phyloP scores from a whole-genome alignment of 2,888 invertebrate species.

The Subacronicta megacephala region DNA sequence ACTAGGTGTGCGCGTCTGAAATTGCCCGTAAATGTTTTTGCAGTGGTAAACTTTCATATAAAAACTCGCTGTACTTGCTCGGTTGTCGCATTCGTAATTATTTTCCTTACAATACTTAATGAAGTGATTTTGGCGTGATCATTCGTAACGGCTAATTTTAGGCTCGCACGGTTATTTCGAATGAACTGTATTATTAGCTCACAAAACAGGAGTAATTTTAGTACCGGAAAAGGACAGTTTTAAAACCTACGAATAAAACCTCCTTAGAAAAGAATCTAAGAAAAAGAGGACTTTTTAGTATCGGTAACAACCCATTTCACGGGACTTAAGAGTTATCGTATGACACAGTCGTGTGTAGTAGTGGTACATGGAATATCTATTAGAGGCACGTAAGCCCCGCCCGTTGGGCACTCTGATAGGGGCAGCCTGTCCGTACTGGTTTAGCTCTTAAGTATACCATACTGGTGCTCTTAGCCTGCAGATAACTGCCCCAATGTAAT shows the following conservation, averaged over 20 bases:
- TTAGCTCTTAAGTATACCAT: slow-evolving; percentile 73
- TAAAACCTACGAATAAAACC: slow-evolving; percentile 12
- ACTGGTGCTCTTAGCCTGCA: slow-evolving; percentile 62
- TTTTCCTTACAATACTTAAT: no score
- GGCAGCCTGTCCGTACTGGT: slow-evolving; percentile 63
- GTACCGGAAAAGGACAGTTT: no score
- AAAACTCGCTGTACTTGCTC: no score
- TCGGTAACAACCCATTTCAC: slow-evolving; percentile 55
- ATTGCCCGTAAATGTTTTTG: no score
- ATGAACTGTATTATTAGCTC: no score
- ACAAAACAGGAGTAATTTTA: no score
- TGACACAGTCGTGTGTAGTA: slow-evolving; percentile 48
- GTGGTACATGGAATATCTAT: slow-evolving; percentile 58
- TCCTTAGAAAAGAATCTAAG: slow-evolving; percentile 35
- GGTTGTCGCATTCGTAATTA: no score
- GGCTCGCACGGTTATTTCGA: no score
- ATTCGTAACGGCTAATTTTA: no score
- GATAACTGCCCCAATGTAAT: slow-evolving; percentile 51
- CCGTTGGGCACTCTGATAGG: slow-evolving; percentile 66
- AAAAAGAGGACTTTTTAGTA: slow-evolving; percentile 25
- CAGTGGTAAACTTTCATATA: no score
- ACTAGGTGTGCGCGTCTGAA: no score
- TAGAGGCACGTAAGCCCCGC: slow-evolving; percentile 56
- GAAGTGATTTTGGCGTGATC: no score
- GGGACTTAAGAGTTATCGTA: slow-evolving; percentile 61